Evolutionary conservation across 2,797 vertebrate genomes (phyloP), one percentile per base, ranked within the genome.

Genomic region (Spinus pinus): DNA sequence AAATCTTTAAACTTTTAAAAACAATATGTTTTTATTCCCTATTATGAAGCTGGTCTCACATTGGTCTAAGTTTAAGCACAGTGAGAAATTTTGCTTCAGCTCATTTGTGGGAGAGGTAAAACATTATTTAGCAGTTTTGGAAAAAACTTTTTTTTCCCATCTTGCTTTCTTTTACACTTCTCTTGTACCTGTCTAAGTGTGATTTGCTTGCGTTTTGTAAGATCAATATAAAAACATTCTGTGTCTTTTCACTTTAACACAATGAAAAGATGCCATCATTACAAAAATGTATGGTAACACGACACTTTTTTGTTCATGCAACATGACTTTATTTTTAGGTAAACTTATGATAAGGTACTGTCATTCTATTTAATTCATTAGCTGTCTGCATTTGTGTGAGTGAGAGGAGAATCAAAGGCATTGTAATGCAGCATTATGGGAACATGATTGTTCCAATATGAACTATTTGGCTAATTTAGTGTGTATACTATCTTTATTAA

Each of bases 401-500:
- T 57, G 75, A 47, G 39, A 72, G 24, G 9, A 77, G 22, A 73
- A 91, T 80, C 42, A 64, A 94, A 94, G 35, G 27, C 27, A 18
- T 46, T 15, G 7, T 44, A 77, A 80, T 25, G 28, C 13, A 69
- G 21, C 54, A 39, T 35, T 58, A 23, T 28, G 15, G 35, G 47
- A 72, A 67, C 8, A 31, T 41, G 33, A 33, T 35, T 75, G 12
- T 28, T 74, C 14, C 62, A 72, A 71, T 67, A 49, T 9, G 51
- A 81, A 91, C 75, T 80, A 78, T 49, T 70, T 44, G 16, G 10
- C 19, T 86, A 61, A 69, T 81, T 72, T 41, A 65, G 7, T 49
- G 57, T 31, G 20, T 8, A 21, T 53, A 15, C 7, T 22, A 23
- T 33, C 28, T 86, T 77, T 66, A 81, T 62, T 61, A 87, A 87